Base-by-base conservation (phyloP, 2,113 vertebrate genomes). In the Periophthalmodon schlosseri region DNA sequence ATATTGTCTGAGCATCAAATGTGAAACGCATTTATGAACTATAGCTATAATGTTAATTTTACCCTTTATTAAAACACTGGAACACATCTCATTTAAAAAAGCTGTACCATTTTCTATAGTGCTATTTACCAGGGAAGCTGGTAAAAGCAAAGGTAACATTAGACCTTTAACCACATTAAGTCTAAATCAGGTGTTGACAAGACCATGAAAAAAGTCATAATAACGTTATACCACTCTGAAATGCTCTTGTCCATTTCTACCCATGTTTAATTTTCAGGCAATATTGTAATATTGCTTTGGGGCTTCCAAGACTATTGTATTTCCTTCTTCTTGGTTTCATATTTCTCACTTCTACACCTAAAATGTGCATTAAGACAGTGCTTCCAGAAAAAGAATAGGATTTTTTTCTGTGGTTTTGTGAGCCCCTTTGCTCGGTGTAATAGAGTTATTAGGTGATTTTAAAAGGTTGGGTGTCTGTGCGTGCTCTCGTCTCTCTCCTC, bases 391-490 rank as follows among this genome's bases (percentile, higher is more conserved):
- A 86, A 86, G 78, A 81, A 91, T 79, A 75, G 80, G 83, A 84
- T 77, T 70, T 84, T 68, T 78, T 82, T 88, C 21, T 39, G 57
- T 70, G 72, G 84, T 80, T 85, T 86, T 89, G 86, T 87, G 74
- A 93, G 89, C 89, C 92, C 88, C 90, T 87, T 81, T 87, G 93
- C 89, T 89, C 77, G 34, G 79, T 91, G 89, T 93, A 94, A 95
- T 93, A 91, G 90, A 93, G 92, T 94, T 94, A 95, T 94, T 92
- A 93, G 92, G 92, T 93, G 93, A 93, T 92, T 93, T 91, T 91
- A 93, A 93, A 93, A 93, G 88, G 91, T 82, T 91, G 84, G 85
- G 83, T 87, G 86, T 88, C 84, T 89, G 88, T 89, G 85, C 69
- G 73, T 87, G 87, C 87, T 90, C 88, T 91, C 88, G 77, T 85